Evolutionary conservation across 2,113 vertebrate genomes (phyloP), one percentile per base, ranked within the genome.

Genomic region (Aldabrachelys gigantea): DNA sequence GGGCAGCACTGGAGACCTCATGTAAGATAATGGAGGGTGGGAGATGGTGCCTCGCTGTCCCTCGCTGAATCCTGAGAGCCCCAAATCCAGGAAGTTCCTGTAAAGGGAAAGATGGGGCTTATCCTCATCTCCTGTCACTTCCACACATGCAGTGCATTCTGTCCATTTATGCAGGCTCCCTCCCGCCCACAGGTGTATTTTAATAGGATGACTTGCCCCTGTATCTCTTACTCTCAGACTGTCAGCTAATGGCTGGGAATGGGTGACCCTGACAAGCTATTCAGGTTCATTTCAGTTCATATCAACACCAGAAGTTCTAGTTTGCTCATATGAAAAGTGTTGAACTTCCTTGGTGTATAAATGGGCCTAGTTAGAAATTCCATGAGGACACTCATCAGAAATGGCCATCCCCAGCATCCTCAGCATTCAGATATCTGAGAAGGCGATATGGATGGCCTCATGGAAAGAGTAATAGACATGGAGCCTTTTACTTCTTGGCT

Each of bases 401-500:
- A 56, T 52, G 14, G 0, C 50, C 69, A 2, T 31, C 0, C 0
- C 90, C 91, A 84, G 10, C 13, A 2, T 1, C 1, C 56, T 62
- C 6, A 0, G 16, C 75, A 52, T 38, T 92, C 49, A 35, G 29
- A 25, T 49, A 29, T 29, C 24, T 41, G 53, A 2, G 24, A 38
- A 59, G 35, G 11, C 53, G 38, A 3, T n/a, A 8, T 1, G 3
- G 54, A 31, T 38, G 84, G 52, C 6, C 84, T 86, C 17, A 47
- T 54, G 79, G 56, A 27, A n/a, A 54, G 59, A 35, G 3, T 65
- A 56, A 5, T 86, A 78, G 35, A 41, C 19, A 1, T 2, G 49
- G 84, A 85, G 29, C 54, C 35, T 50, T 53, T 8, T 44, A 13
- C 41, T 75, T 47, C 54, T 3, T 19, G 3, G 8, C 17, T 1